phyloP scores from a whole-genome alignment of 2,888 invertebrate genomes.

The Rhyacophila evoluta region DNA sequence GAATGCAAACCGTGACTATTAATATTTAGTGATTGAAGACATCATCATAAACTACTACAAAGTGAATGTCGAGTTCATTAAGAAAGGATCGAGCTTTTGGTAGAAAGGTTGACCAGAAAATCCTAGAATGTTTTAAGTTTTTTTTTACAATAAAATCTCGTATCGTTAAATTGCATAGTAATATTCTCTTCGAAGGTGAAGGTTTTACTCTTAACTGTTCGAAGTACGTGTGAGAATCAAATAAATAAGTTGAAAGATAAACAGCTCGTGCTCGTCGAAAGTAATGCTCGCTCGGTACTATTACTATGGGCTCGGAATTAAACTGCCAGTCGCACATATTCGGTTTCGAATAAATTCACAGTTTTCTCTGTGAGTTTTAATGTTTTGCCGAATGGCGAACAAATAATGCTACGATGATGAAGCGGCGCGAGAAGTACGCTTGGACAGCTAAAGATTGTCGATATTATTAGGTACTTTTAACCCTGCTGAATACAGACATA shows the following conservation, averaged over 20 bases:
- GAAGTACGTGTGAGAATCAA: slow-evolving; percentile 7
- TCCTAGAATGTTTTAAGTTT: no score
- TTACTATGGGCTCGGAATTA: not conserved
- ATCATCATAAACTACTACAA: no score
- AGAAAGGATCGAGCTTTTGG: no score
- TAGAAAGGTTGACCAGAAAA: no score
- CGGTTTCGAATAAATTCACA: slow-evolving; percentile 14
- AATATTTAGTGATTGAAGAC: no score
- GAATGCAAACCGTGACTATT: no score
- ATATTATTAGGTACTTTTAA: not conserved
- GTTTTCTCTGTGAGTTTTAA: not conserved
- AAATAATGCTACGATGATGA: not conserved
- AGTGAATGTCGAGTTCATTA: no score
- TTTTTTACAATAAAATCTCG: no score
- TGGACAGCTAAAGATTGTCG: not conserved
- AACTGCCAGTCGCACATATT: slow-evolving; percentile 19
- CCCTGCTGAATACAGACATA: not conserved
- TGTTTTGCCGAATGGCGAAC: not conserved
- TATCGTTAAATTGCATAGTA: no score
- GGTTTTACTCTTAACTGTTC: no score
- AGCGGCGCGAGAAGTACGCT: not conserved
- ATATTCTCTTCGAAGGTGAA: no score
- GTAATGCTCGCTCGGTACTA: not conserved
- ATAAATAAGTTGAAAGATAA: slow-evolving; percentile 4
- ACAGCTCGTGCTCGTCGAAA: not conserved